A percentile compares a stretch with the other conserved stretches of the same genome.
phyloP scores from a whole-genome alignment of 1,140 invertebrate species.

The Macrostomum lignano region DNA sequence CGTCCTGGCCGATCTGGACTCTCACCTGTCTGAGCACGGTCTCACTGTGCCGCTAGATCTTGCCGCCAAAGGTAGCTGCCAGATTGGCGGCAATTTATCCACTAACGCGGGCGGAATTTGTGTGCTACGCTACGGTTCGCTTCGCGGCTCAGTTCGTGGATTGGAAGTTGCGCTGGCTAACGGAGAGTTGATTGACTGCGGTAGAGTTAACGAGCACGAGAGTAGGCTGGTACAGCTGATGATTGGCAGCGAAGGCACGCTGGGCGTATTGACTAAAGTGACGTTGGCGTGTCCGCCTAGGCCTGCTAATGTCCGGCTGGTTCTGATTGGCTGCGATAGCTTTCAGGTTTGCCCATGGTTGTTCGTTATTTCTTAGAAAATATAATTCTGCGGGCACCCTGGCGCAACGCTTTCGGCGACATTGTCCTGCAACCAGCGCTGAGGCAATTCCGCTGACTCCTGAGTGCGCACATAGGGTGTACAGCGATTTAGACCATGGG shows the following conservation, averaged over 20 bases:
- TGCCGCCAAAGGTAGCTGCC: slow-evolving; percentile 76
- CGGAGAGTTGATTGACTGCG: too few species aligned
- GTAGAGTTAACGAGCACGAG: too few species aligned
- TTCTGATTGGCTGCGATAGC: slow-evolving; percentile 56
- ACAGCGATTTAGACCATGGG: too few species aligned
- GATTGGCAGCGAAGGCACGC: slow-evolving; percentile 79
- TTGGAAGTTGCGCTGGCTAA: slow-evolving; percentile 72
- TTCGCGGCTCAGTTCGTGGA: slow-evolving; percentile 68
- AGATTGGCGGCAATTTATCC: slow-evolving; percentile 80
- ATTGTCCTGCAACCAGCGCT: too few species aligned
- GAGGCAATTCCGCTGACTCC: too few species aligned
- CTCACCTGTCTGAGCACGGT: slow-evolving; percentile 38
- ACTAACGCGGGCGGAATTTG: slow-evolving; percentile 87
- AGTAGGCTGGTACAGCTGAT: slow-evolving; percentile 84
- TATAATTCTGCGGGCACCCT: too few species aligned
- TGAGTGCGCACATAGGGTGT: too few species aligned
- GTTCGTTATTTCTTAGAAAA: too few species aligned
- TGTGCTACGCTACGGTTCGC: slow-evolving; percentile 65
- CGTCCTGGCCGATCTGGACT: slow-evolving; percentile 55
- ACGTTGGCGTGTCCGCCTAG: slow-evolving; percentile 55
- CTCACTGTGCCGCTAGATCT: slow-evolving; percentile 79
- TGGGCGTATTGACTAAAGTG: slow-evolving; percentile 72
- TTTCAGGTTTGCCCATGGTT: too few species aligned
- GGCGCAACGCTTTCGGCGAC: too few species aligned
- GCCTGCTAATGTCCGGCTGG: slow-evolving; percentile 47